Evolutionary conservation across 1,140 invertebrate genomes (phyloP), one percentile per base, ranked within the genome.

Genomic region (Drosophila pseudoananassae): DNA sequence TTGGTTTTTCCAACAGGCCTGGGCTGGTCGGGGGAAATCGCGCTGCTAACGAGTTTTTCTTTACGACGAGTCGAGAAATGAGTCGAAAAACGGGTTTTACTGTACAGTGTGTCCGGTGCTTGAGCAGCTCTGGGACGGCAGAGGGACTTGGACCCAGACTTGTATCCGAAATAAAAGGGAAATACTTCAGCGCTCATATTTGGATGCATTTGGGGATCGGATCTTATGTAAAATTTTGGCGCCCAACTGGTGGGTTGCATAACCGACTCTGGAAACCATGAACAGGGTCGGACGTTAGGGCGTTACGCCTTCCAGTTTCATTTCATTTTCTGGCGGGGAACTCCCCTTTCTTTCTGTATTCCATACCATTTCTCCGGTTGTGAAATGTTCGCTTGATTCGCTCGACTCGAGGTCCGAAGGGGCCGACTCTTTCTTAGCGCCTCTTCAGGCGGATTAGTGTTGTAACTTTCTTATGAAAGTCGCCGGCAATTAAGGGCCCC

Each of bases 391-490:
- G 20, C 20, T 20, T 20, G 20, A 20, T 20, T 63, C 63, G 63
- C 63, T 65, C 49, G 63, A 40, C 31, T 60, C 31, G 61, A 20
- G 20, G 20, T 20, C 20, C 20, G 20, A 20, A 20, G 20, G 3
- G 20, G 2, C 31, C 45, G 43, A 12, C 57, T 49, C 45, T 54
- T 69, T 66, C 47, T 69, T 69, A 49, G 63, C 40, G 61, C 63
- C 31, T 69, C 63, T 68, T 68, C 46, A 52, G 33, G 46, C 49
- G 63, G 63, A 66, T 66, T 66, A 66, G 54, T 74, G 54, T 73
- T 54, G 70, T 73, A 74, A 74, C 70, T 74, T 74, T 74, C 70
- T 74, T 73, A 73, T 73, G 70, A 73, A 74, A 74, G 70, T 73
- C 47, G 46, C 57, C 25, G 63, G 56, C 68, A 72, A 72, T 72